Evolutionary conservation across 2,797 vertebrate genomes (phyloP), one percentile per base, ranked within the genome.

Genomic region (Calcarius lapponicus): DNA sequence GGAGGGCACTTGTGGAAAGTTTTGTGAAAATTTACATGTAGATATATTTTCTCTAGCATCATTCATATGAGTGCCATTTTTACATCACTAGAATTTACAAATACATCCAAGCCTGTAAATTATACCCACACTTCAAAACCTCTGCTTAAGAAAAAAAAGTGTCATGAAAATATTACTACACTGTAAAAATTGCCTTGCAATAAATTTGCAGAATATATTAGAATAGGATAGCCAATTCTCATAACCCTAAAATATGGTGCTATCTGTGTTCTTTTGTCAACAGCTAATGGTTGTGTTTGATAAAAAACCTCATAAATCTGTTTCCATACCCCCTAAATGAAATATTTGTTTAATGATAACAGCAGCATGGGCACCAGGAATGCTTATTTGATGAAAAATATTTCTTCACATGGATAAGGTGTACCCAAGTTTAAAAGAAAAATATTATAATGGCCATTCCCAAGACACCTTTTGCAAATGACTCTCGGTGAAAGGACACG

Each of bases 331-430:
- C 72, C 65, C 29, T 56, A 74, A 88, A 78, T 47, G 56, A 47
- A 88, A 48, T 83, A 94, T 93, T 94, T 94, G 38, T 64, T 86
- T 74, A 92, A 83, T 29, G 70, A 80, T 92, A 83, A 86, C 34
- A 88, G 58, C 42, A 86, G 42, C 42, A 80, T n/a, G 13, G 36
- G 56, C 48, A 85, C 20, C n/a, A 53, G 83, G 61, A 95, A 92
- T 38, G 32, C 69, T 78, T 85, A 85, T 75, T 92, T 88, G 61
- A 71, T 18, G 3, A 90, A 93, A 90, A 91, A 74, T 56, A 78
- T 73, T 96, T 84, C 70, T 87, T 93, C 17, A 43, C 42, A 36
- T 15, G 73, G 83, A 88, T 81, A 96, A 88, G 50, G 45, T 31
- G 17, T 57, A 61, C 56, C 26, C 21, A 78, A 69, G 76, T 53